Evolutionary conservation across 2,888 invertebrate genomes (phyloP), one percentile per base, ranked within the genome.

Genomic region (Sialis fuliginosa): DNA sequence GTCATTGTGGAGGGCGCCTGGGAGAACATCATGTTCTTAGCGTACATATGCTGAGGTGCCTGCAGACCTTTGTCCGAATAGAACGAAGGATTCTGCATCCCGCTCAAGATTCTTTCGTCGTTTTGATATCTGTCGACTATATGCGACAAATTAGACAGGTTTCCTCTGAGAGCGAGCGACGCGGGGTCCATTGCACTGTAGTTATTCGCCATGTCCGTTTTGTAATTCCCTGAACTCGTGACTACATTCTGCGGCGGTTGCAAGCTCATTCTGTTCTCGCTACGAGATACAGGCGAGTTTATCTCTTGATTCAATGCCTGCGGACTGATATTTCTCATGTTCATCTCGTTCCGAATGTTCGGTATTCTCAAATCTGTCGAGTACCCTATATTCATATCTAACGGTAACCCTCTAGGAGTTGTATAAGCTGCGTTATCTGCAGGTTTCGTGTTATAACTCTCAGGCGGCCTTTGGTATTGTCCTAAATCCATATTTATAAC

Each of bases 61-160:
- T n/a, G 22, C 39, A 62, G 47, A 30, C 56, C 57, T 52, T 65
- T 65, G 46, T 66, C 65, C 2, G 55, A 51, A 51, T 65, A 66
- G 46, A 71, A 64, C 12, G 70, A 57, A 7, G 69, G 59, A 31
- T 63, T 58, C 45, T 71, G 67, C 54, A 73, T 67, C 42, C 67
- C 65, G 1, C 70, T 62, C 53, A 75, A 61, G 59, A 73, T 70
- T 50, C 73, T 63, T 53, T 75, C 75, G 43, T 75, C 74, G 51
- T 69, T 69, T 2, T 66, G 59, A 57, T 72, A 74, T 41, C 76
- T 62, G 54, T 77, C 77, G 42, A 76, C 65, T 61, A 77, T 74
- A 60, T 75, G 76, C 9, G 75, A 71, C 49, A 76, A 64, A 57
- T 70, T 74, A 5, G 72, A 68, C 49, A 76, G 60, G 59, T 70